Percentiles rank a stretch among this genome's conserved stretches.
phyloP scores from a whole-genome alignment of 2,888 invertebrate species.

The Eretmocerus hayati region DNA sequence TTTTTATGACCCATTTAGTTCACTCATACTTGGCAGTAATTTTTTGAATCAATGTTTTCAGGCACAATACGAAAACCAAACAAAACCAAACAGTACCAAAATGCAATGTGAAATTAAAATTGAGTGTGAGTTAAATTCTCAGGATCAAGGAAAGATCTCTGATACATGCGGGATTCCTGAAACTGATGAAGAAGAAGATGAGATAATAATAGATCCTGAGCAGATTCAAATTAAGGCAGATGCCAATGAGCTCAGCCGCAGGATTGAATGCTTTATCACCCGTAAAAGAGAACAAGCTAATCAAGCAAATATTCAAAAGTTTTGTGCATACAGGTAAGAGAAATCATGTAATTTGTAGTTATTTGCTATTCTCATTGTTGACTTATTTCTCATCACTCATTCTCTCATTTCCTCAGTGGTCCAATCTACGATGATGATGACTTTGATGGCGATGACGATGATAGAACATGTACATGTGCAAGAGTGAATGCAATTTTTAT shows the following conservation, averaged over 20 bases:
- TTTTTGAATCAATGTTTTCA: no score
- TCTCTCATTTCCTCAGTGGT: no score
- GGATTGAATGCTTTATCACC: conserved; percentile 69
- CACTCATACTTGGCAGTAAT: no score
- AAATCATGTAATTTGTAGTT: neutral
- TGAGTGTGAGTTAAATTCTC: no score
- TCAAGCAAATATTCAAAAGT: conserved; percentile 67
- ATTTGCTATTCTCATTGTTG: neutral
- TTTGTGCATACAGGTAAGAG: conserved; percentile 50
- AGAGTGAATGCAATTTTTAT: conserved; percentile 67
- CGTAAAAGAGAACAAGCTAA: conserved; percentile 71
- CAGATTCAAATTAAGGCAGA: conserved; percentile 65
- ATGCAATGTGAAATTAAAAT: no score
- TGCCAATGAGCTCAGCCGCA: conserved; percentile 57
- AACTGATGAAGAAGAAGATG: neutral
- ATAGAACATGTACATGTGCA: conserved; percentile 61
- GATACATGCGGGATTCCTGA: no score
- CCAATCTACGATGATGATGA: neutral
- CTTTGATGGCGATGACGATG: conserved; percentile 30
- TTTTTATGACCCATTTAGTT: no score
- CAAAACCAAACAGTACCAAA: no score
- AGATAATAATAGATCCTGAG: conserved; percentile 42
- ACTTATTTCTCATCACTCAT: no score
- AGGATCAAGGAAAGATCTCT: no score
- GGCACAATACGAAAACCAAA: no score